phyloP scores from a whole-genome alignment of 2,113 vertebrate genomes.

The Leptobrachium ailaonicum region DNA sequence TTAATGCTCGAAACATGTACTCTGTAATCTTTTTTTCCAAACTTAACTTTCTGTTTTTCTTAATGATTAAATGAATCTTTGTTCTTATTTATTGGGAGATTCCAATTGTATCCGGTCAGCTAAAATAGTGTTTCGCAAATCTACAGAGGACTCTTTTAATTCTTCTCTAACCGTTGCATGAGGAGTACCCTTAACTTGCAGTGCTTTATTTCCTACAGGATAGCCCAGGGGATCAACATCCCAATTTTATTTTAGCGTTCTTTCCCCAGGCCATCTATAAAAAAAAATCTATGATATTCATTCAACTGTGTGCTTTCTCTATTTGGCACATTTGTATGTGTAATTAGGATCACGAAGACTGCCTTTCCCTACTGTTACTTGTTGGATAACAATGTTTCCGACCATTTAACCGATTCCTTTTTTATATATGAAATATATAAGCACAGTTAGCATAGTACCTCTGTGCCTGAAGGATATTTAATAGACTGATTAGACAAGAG shows the following conservation, averaged over 20 bases:
- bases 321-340: neutral
- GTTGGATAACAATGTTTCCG: neutral
- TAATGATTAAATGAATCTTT: too few relatives aligned
- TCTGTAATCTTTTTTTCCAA: neutral
- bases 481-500: too few relatives aligned
- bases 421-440: neutral
- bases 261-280: neutral
- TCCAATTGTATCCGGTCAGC: too few relatives aligned
- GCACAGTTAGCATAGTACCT: too few relatives aligned
- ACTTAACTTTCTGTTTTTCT: too few relatives aligned
- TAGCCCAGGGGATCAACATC: neutral
- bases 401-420: neutral
- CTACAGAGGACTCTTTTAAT: too few relatives aligned
- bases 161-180: too few relatives aligned
- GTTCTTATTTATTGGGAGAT: too few relatives aligned
- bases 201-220: neutral
- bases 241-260: neutral
- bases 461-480: too few relatives aligned
- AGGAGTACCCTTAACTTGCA: neutral
- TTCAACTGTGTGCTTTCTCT: neutral
- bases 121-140: too few relatives aligned
- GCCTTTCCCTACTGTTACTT: slow-evolving; percentile 3
- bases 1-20: neutral
- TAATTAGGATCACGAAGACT: neutral
- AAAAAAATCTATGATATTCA: neutral